Base-by-base conservation (phyloP, 2,113 vertebrate species). In the Caloenas nicobarica region DNA sequence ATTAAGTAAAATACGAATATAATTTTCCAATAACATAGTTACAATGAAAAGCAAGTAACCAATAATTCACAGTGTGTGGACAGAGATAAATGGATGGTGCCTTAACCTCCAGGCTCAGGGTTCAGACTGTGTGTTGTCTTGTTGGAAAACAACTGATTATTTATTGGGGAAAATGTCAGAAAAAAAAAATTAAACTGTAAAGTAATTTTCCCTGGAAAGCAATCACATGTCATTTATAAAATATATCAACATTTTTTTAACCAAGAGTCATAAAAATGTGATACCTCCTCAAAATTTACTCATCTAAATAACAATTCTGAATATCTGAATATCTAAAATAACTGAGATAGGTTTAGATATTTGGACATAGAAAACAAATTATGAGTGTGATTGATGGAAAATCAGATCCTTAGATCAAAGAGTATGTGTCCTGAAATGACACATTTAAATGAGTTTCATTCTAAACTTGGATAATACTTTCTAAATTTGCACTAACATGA, bases 51-150 rank as follows among this genome's bases (percentile, higher is more conserved):
- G 65, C 94, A 97, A 97, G 81, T 96, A 95, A 95, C 91, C 95
- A 96, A 96, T 97, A 97, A 97, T 79, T 96, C 94, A 90, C 86
- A 91, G 95, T 89, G 94, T 92, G 36, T 95, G 81, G 95, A 95
- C 95, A 97, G 76, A 98, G 96, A 97, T 97, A 97, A 98, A 98
- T 97, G 93, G 85, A 95, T 93, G 70, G 11, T 81, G 90, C 85
- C 70, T 91, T 97, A 96, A 97, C 97, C 94, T 97, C 69, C 93
- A 97, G 96, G 96, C 95, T 97, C 87, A 91, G 89, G 69, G 93
- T 96, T 97, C 93, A 97, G 91, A 81, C 56, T 83, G 11, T 86
- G 31, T 90, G 90, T 90, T 95, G 88, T 94, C 77, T 89, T 93
- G 62, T 92, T 96, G 95, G 90, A 96, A 97, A 96, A 89, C 33